Evolutionary conservation across 1,140 invertebrate genomes (phyloP), one percentile per base, ranked within the genome.

Genomic region (Bicyclus anynana): DNA sequence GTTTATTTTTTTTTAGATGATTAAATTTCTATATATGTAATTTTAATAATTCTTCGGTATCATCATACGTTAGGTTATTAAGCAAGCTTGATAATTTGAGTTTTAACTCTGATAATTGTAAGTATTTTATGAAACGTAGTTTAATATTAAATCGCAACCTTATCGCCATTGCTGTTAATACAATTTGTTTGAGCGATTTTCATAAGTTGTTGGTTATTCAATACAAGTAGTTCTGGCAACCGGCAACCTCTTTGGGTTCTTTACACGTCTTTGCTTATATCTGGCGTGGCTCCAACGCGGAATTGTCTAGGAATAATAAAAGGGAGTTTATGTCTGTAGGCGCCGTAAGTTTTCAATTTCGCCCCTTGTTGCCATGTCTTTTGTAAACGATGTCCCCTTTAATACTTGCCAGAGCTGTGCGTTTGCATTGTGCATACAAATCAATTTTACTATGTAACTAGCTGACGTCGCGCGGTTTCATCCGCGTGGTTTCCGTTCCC

Each of bases 211-310:
- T 44, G 2, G 23, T 44, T 20, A 21, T 23, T 40, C 37, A 40
- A 40, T 55, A 35, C 44, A 38, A 56, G 29, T 20, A 56, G 47
- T 55, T 62, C 54, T 62, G 59, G 59, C 59, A 61, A 51, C 53
- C 21, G n/a, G n/a, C n/a, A n/a, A n/a, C n/a, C 56, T 47, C 56
- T 57, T 23, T 21, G 48, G 29, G 29, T 12, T n/a, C 29, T 33
- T 33, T 33, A 33, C 29, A 33, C 27, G 20, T 44, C 23, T 51
- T 37, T 23, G 16, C 16, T 10, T 18, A 29, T 44, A 51, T 48
- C 57, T 57, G 53, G 60, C 55, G 33, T 47, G 27, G 23, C 57
- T 62, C 60, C 53, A 62, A 40, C 48, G 50, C 14, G 52, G 52
- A 44, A 9, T 33, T 47, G 38, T 23, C 27, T 13, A 14, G 14